Evolutionary conservation across 2,113 vertebrate species (phyloP), one percentile per base, ranked within the genome.

Genomic region (Malaclemys terrapin): DNA sequence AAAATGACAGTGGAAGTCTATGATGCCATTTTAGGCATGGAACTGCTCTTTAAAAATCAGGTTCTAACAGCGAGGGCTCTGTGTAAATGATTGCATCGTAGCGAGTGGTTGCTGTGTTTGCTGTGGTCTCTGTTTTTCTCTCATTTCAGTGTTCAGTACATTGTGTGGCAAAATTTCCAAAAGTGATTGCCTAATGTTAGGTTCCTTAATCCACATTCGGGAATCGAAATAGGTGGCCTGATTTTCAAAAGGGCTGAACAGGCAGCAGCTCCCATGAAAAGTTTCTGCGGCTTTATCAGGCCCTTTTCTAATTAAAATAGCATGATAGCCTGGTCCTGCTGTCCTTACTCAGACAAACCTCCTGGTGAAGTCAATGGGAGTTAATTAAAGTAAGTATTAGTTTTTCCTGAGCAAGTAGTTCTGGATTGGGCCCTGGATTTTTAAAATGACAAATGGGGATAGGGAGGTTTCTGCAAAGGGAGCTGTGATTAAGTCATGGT

Each of bases 191-290:
- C 13, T 85, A 54, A 96, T 79, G 8, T 59, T 90, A 42, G 84
- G 4, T 29, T 95, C 45, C 87, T 35, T 84, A n/a, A 57, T 84
- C 72, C 10, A 3, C 25, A 88, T 38, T 65, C 86, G 72, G 84
- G n/a, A 72, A 65, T 95, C 89, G 89, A 93, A 91, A 93, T 95
- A 50, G 89, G 90, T 94, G 94, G 72, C 79, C 53, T 96, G 85
- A 92, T 96, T 96, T 96, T 95, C 85, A 86, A 85, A 93, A 94
- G 56, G 82, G n/a, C 22, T 75, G 22, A 75, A 5, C 22, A 49
- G 59, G 69, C 19, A 38, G 27, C 49, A 84, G 62, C 59, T 93
- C 49, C 49, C 7, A 86, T 89, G 94, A 82, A 56, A 83, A 2
- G 83, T 91, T 94, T 45, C 22, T 80, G 11, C 52, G 35, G 38